These are phyloP conservation scores for Coendou prehensilis DNA, from an alignment of 2,797 vertebrate genomes.

Conservation along the genomic window DNA sequence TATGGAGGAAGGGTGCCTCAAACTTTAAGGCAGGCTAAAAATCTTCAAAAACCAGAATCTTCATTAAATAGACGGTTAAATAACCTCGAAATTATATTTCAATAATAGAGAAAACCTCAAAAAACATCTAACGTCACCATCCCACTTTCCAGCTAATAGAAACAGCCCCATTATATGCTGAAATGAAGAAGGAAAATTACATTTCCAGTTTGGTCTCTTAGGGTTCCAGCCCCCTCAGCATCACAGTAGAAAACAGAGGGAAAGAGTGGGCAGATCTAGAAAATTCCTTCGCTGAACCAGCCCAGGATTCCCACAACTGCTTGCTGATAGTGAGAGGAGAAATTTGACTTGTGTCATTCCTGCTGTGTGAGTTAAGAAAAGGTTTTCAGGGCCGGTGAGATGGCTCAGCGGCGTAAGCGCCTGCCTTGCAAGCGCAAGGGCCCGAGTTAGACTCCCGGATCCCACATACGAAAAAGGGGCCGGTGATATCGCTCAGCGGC, in stretches of 20 bases:
- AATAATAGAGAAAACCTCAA: not conserved
- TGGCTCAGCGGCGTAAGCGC: too few species aligned
- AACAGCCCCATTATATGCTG: not conserved
- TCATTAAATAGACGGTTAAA: not conserved
- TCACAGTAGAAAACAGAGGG: not conserved
- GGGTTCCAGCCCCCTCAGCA: not conserved
- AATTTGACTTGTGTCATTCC: not conserved
- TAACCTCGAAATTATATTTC: conserved; percentile 8
- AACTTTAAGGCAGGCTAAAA: not conserved
- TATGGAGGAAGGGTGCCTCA: not conserved
- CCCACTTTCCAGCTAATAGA: not conserved
- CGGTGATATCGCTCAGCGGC: too few species aligned
- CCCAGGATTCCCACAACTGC: not conserved
- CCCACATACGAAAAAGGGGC: too few species aligned
- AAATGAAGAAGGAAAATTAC: not conserved
- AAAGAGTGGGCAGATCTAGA: not conserved
- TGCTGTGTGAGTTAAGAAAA: not conserved
- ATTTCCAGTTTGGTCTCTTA: not conserved
- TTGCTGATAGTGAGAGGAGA: not conserved
- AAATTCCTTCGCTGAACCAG: not conserved
- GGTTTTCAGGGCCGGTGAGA: too few species aligned
- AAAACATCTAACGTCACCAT: not conserved
- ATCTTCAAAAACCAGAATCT: not conserved
- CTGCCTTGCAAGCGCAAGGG: too few species aligned
- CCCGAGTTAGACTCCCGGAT: too few species aligned